phyloP scores from a whole-genome alignment of 2,797 vertebrate genomes.

The Allobates femoralis region DNA sequence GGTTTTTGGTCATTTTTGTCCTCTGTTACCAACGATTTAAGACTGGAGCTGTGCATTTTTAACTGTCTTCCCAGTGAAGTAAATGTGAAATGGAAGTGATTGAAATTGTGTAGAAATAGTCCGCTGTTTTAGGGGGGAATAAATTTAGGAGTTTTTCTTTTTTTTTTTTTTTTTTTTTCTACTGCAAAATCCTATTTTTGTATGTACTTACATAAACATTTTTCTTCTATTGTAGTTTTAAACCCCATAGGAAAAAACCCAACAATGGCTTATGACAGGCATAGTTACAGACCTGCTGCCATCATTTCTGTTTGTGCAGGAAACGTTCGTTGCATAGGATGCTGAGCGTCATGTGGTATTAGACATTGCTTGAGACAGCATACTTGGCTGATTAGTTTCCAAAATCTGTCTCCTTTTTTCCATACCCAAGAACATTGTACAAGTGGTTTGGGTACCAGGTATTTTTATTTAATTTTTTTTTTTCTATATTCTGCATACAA shows the following conservation, averaged over 20 bases:
- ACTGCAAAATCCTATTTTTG: background rate
- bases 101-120: background rate
- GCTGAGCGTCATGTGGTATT: background rate
- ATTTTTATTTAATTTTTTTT: background rate
- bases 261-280: too few relatives aligned
- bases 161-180: background rate
- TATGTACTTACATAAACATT: too few relatives aligned
- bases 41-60: constrained; percentile 1
- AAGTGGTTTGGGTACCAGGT: background rate
- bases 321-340: background rate
- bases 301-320: background rate
- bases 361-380: background rate
- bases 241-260: too few relatives aligned
- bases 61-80: background rate
- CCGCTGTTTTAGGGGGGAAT: background rate
- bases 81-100: background rate
- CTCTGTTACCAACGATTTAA: background rate
- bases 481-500: background rate
- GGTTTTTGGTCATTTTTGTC: background rate
- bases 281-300: background rate
- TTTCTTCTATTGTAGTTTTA: too few relatives aligned
- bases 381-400: too few relatives aligned
- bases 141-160: background rate
- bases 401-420: background rate
- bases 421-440: background rate